Conservation (phyloP, 2,888 invertebrate genomes). For the Leptopilina drosophilae region DNA sequence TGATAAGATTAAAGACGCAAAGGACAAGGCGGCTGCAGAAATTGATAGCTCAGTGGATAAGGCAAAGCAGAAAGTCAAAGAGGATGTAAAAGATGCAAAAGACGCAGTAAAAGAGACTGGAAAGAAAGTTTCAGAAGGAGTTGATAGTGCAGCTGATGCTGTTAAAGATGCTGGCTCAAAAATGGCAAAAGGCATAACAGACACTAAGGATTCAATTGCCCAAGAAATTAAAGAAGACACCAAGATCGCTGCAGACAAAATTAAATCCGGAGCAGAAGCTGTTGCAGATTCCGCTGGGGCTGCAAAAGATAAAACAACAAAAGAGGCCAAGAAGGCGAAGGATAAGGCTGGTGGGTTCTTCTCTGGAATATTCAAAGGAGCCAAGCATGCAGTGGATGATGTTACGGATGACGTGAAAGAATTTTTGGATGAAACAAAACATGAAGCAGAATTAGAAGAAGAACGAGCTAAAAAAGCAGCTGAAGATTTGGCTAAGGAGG, state of each 20-base stretch:
- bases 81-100: constrained; percentile 61
- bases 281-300: background rate
- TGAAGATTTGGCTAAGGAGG: constrained; percentile 30
- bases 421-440: constrained; percentile 45
- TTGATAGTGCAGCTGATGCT: constrained; percentile 38
- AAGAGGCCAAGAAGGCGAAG: background rate
- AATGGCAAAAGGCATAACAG: too few relatives aligned
- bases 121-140: constrained; percentile 40
- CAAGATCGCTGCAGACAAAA: background rate
- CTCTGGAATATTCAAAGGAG: constrained; percentile 54
- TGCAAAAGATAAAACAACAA: background rate
- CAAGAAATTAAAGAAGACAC: background rate
- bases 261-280: background rate
- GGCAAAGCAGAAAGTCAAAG: constrained; percentile 50
- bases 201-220: too few relatives aligned
- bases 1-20: constrained; percentile 64
- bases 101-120: constrained; percentile 50
- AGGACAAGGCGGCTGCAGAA: constrained; percentile 55
- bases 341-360: constrained; percentile 46
- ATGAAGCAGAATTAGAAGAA: constrained; percentile 47
- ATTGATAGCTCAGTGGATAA: constrained; percentile 42
- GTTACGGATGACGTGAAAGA: constrained; percentile 68
- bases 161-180: constrained; percentile 53
- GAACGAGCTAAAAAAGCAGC: constrained; percentile 65
- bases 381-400: constrained; percentile 55